Conservation (phyloP, 2,888 invertebrate species). For the Omphaloscelis lunosa region DNA sequence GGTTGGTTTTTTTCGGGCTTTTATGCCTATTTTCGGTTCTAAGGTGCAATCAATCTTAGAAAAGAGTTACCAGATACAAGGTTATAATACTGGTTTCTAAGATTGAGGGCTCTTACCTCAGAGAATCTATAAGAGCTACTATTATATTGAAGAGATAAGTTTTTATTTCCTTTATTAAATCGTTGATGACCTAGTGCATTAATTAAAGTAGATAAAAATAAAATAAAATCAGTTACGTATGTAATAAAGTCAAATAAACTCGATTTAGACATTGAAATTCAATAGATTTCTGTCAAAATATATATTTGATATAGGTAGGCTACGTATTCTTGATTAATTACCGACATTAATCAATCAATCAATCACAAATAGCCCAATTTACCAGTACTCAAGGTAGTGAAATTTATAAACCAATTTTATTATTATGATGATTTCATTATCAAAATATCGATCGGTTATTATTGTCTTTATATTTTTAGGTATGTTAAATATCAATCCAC, state of each 20-base stretch:
- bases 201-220: not conserved
- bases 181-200: not conserved
- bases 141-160: not conserved
- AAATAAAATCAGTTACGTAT: not conserved
- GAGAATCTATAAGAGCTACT: not conserved
- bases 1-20: not conserved
- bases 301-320: constrained; percentile 22
- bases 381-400: constrained; percentile 38
- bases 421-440: constrained; percentile 24
- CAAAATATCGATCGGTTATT: constrained; percentile 1
- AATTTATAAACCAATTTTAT: constrained; percentile 18
- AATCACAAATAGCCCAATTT: constrained; percentile 30
- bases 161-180: not conserved
- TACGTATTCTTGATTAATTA: constrained; percentile 31
- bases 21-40: not conserved
- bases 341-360: constrained; percentile 43
- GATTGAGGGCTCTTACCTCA: not conserved
- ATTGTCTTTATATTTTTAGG: not conserved
- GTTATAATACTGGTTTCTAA: not conserved
- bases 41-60: not conserved
- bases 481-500: not conserved
- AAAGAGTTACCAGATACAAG: not conserved
- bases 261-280: constrained; percentile 8
- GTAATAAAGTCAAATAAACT: constrained; percentile 11
- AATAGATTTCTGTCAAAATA: constrained; percentile 34